These are phyloP conservation scores for Brachyhypopomus occidentalis DNA, from an alignment of 2,113 vertebrate genomes.

Conservation along the genomic window DNA sequence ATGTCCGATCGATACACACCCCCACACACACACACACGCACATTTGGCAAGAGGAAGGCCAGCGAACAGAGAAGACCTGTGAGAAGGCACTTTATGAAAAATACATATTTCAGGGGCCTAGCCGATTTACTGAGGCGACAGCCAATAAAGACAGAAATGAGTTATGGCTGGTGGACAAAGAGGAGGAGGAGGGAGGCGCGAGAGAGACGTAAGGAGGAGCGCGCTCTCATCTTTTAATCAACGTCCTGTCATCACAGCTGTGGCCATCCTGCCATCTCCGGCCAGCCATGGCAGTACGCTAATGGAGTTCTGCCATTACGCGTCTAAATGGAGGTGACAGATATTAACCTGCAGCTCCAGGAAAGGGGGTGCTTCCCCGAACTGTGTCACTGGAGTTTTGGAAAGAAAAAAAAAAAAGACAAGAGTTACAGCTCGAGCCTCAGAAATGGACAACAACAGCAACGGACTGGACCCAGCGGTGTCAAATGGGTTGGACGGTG, in stretches of 20 bases:
- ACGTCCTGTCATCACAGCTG: constrained; percentile 33
- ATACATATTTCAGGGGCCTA: constrained; percentile 57
- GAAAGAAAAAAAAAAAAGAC: constrained; percentile 26
- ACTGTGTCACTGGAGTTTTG: constrained; percentile 23
- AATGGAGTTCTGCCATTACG: constrained; percentile 36
- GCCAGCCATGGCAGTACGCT: constrained; percentile 23
- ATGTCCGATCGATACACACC: constrained; percentile 65
- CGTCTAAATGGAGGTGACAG: constrained; percentile 49
- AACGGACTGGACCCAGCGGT: constrained; percentile 2
- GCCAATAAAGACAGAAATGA: constrained; percentile 62
- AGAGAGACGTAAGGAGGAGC: constrained; percentile 50
- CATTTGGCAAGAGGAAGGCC: constrained; percentile 46
- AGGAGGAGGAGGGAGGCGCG: constrained; percentile 18
- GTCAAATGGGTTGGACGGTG: not conserved
- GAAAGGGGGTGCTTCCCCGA: constrained; percentile 39
- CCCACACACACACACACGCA: constrained; percentile 1
- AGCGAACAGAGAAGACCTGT: constrained; percentile 57
- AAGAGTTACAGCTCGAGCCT: constrained; percentile 7
- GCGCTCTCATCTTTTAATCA: constrained; percentile 45
- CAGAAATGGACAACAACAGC: constrained; percentile 24
- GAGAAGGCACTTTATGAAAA: constrained; percentile 66
- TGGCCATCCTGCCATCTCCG: constrained; percentile 42
- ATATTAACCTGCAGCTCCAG: constrained; percentile 50
- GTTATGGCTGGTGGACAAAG: constrained; percentile 43
- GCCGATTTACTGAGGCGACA: constrained; percentile 64